Conservation (phyloP, 2,797 vertebrate species). For the Artibeus jamaicensis region DNA sequence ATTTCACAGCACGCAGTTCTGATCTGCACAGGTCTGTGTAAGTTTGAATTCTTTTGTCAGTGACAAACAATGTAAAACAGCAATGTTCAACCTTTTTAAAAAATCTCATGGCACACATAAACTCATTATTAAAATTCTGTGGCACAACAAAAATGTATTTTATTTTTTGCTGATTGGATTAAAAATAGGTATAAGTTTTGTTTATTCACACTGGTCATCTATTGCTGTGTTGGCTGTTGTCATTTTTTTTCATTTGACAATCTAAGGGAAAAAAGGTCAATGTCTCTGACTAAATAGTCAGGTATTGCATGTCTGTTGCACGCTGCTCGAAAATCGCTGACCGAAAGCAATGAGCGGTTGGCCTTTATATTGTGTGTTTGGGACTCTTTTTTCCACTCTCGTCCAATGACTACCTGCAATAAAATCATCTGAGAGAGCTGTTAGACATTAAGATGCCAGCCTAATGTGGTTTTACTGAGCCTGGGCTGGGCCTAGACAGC, state of each 20-base stretch:
- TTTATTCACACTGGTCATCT: background rate
- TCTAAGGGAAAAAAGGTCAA: background rate
- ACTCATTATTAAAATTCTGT: background rate
- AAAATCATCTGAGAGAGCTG: background rate
- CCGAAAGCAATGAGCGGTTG: background rate
- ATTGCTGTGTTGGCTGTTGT: background rate
- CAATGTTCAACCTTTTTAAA: background rate
- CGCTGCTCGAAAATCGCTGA: background rate
- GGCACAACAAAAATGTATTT: background rate
- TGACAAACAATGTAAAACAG: background rate
- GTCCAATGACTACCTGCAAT: background rate
- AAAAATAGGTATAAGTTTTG: background rate
- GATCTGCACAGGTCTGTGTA: background rate
- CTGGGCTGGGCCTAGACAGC: too few relatives aligned
- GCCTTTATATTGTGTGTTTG: background rate
- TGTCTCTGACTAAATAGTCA: background rate
- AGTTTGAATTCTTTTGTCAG: background rate
- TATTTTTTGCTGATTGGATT: background rate
- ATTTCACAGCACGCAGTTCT: background rate
- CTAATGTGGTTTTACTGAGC: background rate
- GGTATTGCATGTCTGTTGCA: background rate
- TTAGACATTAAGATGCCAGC: background rate
- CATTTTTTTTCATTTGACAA: background rate
- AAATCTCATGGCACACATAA: background rate
- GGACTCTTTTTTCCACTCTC: background rate